Conservation (phyloP, 2,797 vertebrate species). For the Microctenopoma lineatum region DNA sequence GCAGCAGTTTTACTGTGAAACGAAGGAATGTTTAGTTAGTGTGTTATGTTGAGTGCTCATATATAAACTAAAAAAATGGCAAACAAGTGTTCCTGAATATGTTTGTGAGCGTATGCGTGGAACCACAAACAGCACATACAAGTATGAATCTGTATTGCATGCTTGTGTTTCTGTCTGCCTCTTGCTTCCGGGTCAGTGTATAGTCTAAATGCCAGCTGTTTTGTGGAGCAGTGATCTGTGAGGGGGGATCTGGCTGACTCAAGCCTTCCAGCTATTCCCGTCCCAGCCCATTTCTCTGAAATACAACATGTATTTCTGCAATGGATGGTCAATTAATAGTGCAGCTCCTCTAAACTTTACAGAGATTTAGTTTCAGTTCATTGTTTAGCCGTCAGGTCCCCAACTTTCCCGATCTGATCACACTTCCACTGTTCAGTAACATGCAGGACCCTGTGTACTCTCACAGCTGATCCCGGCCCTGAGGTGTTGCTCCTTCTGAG, state of each 20-base stretch:
- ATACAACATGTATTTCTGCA: slow-evolving; percentile 7
- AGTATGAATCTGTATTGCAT: not conserved
- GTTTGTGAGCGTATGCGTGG: not conserved
- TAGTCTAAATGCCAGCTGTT: slow-evolving; percentile 52
- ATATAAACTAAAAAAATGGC: not conserved
- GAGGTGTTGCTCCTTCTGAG: too few relatives aligned
- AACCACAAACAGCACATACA: not conserved
- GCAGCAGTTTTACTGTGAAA: not conserved
- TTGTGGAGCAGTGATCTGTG: slow-evolving; percentile 51
- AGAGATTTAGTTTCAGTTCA: too few relatives aligned
- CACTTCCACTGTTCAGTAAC: too few relatives aligned
- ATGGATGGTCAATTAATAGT: not conserved
- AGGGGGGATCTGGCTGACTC: slow-evolving; percentile 33
- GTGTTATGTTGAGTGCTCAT: too few relatives aligned
- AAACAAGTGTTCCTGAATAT: not conserved
- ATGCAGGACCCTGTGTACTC: too few relatives aligned
- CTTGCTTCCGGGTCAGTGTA: slow-evolving; percentile 31
- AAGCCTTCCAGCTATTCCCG: slow-evolving; percentile 5
- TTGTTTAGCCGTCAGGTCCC: too few relatives aligned
- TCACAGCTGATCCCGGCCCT: too few relatives aligned
- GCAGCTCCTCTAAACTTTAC: too few relatives aligned
- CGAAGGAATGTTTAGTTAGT: too few relatives aligned
- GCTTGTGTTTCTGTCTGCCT: slow-evolving; percentile 18
- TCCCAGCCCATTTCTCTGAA: slow-evolving; percentile 26
- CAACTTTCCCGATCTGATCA: too few relatives aligned